Evolutionary conservation across 2,113 vertebrate genomes (phyloP), one percentile per base, ranked within the genome.

Genomic region (Morone chrysops): DNA sequence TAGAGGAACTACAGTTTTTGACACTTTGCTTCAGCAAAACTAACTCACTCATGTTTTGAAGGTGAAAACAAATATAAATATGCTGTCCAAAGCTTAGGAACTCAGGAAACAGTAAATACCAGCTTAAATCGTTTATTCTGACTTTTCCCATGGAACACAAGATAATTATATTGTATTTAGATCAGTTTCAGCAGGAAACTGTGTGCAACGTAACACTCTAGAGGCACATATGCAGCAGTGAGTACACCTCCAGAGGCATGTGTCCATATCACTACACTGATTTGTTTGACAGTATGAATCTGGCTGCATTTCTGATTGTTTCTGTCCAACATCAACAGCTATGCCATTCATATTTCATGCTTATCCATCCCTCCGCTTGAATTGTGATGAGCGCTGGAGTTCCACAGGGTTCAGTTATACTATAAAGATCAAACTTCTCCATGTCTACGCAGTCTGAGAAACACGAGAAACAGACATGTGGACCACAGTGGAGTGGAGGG

Each of bases 291-390:
- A 82, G 83, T 25, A 50, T 25, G 20, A 43, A 20, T 78, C 61
- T 62, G 72, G 25, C 0, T 83, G 31, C 82, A 81, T 87, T 84
- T 91, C 78, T 63, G 17, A 80, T 77, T 66, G 54, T 76, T 82
- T 86, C 54, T 81, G 70, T 81, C 79, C 74, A 14, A 65, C 75
- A 76, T 73, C 77, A 87, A 75, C 83, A 90, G 77, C 75, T 18
- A 41, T 25, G 41, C 4, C 51, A 90, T 93, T 72, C 71, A 90
- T 90, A 83, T 91, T 93, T 92, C 75, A 89, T 88, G 67, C n/a
- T 22, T 70, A 83, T 88, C 61, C 56, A 76, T n/a, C 56, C 48
- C 25, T 10, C 43, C 7, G 48, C 59, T 45, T 20, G 63, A 70
- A 76, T 80, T 59, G 70, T 41, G 70, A 90, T 87, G 77, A 87